Conservation (phyloP, 2,888 invertebrate genomes). For the Calephelis perditalis region DNA sequence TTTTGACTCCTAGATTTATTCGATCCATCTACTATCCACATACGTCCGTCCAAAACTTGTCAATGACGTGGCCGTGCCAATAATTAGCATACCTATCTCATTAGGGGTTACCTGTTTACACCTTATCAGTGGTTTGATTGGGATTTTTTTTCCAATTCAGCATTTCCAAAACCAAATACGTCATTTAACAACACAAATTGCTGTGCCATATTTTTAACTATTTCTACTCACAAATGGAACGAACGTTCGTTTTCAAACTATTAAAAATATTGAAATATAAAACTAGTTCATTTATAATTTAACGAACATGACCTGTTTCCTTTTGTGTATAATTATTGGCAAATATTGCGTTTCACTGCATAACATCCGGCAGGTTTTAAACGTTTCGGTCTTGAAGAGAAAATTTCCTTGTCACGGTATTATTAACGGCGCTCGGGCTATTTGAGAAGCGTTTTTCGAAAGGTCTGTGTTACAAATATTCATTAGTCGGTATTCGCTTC, state of each 20-base stretch:
- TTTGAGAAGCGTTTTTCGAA: conserved; percentile 51
- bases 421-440: conserved; percentile 45
- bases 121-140: no score
- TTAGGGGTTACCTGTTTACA: no score
- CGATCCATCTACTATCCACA: no score
- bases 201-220: no score
- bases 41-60: no score
- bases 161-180: no score
- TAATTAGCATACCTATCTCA: no score
- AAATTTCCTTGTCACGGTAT: conserved; percentile 33
- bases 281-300: conserved; percentile 7
- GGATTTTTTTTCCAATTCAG: no score
- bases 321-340: neutral
- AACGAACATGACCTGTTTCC: conserved; percentile 2
- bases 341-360: conserved; percentile 9
- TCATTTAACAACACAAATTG: no score
- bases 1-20: no score
- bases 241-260: neutral
- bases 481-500: conserved; percentile 49
- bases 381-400: conserved; percentile 21
- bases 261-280: conserved; percentile 1
- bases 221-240: neutral
- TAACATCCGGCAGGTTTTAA: conserved; percentile 21
- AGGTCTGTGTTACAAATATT: conserved; percentile 48
- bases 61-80: no score